phyloP scores from a whole-genome alignment of 92 coral and sea anemone species.

The Virgularia gustaviana region DNA sequence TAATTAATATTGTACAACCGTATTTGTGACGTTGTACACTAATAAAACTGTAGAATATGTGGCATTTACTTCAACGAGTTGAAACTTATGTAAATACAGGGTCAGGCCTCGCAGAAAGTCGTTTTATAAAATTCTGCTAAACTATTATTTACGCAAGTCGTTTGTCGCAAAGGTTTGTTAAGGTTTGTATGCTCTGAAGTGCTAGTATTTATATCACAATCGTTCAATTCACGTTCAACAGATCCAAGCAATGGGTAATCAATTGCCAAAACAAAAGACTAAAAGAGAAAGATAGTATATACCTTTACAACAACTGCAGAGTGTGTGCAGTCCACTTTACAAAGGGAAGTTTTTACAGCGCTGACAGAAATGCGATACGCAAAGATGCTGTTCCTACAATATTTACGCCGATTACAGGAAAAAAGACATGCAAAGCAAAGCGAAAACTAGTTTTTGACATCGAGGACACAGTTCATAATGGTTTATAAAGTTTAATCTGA shows the following conservation, averaged over 20 bases:
- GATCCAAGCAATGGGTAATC: neutral
- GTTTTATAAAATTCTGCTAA: too few species aligned
- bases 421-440: too few species aligned
- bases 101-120: too few species aligned
- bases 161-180: neutral
- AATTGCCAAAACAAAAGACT: neutral
- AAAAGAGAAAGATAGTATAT: neutral
- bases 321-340: neutral
- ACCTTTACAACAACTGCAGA: constrained; percentile 10
- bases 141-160: too few species aligned
- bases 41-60: neutral
- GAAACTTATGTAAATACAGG: too few species aligned
- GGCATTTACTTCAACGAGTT: too few species aligned
- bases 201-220: neutral
- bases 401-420: too few species aligned
- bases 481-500: too few species aligned
- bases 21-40: neutral
- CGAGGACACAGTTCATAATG: too few species aligned
- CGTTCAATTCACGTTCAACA: neutral
- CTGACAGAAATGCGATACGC: neutral
- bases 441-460: too few species aligned
- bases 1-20: too few species aligned
- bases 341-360: neutral
- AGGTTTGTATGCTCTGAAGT: neutral
- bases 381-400: neutral